phyloP scores from a whole-genome alignment of 2,888 invertebrate genomes.

The Xestia rhomboidea region DNA sequence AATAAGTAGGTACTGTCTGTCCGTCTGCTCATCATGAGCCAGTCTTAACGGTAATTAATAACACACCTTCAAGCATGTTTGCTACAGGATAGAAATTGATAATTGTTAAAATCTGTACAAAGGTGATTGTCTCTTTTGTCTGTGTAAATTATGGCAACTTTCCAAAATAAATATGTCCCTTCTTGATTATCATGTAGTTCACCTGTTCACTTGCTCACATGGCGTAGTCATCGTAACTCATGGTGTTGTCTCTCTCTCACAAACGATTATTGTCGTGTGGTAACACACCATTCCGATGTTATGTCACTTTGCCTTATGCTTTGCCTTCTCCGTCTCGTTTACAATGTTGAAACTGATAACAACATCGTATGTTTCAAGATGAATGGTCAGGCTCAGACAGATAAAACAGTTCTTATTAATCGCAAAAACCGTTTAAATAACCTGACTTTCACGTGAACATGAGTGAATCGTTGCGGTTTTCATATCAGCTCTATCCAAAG shows the following conservation, averaged over 20 bases:
- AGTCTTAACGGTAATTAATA: not conserved
- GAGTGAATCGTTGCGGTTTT: not conserved
- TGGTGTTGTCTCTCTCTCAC: slow-evolving; percentile 7
- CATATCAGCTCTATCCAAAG: slow-evolving; percentile 24
- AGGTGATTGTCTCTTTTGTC: not conserved
- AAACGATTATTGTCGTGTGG: slow-evolving; percentile 1
- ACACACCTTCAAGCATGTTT: not conserved
- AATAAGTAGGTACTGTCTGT: not conserved
- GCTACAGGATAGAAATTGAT: not conserved
- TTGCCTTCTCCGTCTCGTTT: slow-evolving; percentile 8
- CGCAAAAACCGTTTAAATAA: not conserved
- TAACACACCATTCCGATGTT: slow-evolving; percentile 16
- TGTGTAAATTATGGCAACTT: slow-evolving; percentile 1
- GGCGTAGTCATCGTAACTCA: not conserved
- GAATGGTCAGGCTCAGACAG: slow-evolving; percentile 10
- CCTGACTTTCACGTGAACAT: slow-evolving; percentile 31
- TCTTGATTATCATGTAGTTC: not conserved
- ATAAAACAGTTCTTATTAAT: slow-evolving; percentile 6
- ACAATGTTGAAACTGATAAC: slow-evolving; percentile 32
- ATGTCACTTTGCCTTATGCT: no score
- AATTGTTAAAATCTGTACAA: not conserved
- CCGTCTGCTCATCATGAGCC: not conserved
- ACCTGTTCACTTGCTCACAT: not conserved
- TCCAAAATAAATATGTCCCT: slow-evolving; percentile 10
- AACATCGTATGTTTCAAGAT: slow-evolving; percentile 11